phyloP scores from a whole-genome alignment of 2,888 invertebrate species.

The Phoenoteleia sp. region DNA sequence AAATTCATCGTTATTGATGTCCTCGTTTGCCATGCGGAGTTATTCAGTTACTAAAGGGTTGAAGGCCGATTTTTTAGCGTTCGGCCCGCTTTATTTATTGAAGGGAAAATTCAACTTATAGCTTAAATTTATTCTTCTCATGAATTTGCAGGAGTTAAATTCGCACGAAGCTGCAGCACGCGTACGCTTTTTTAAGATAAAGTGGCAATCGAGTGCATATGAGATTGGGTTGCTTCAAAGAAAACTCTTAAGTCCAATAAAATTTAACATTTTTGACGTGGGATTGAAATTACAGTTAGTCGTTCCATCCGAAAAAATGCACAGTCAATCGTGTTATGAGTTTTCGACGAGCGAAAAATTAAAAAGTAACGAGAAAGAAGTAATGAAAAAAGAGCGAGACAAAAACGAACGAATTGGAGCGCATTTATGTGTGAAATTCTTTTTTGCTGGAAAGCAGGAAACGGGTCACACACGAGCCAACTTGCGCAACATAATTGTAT shows the following conservation, averaged over 20 bases:
- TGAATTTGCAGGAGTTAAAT: slow-evolving; percentile 66
- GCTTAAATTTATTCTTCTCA: slow-evolving; percentile 63
- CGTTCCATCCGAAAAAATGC: slow-evolving; percentile 22
- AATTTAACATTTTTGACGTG: slow-evolving; percentile 49
- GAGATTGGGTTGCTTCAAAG: slow-evolving; percentile 68
- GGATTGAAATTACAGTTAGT: slow-evolving; percentile 40
- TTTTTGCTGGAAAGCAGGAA: too few species aligned
- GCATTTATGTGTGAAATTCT: too few species aligned
- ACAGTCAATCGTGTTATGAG: slow-evolving; percentile 50
- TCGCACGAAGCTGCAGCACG: slow-evolving; percentile 51
- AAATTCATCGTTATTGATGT: slow-evolving; percentile 47
- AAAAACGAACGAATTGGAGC: too few species aligned
- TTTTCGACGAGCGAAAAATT: slow-evolving; percentile 30
- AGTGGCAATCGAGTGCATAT: slow-evolving; percentile 65
- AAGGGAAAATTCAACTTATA: slow-evolving; percentile 60
- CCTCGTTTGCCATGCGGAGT: slow-evolving; percentile 15
- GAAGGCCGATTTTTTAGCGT: slow-evolving; percentile 41
- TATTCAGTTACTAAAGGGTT: slow-evolving; percentile 36
- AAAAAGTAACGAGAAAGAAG: slow-evolving; percentile 27
- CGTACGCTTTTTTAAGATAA: slow-evolving; percentile 65
- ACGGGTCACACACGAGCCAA: background rate
- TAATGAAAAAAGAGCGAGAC: background rate
- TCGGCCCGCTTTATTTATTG: slow-evolving; percentile 54
- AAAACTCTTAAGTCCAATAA: slow-evolving; percentile 61
- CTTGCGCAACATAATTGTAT: slow-evolving; percentile 22